Evolutionary conservation across 2,113 vertebrate genomes (phyloP).

Genomic region (Trichomycterus rosablanca): DNA sequence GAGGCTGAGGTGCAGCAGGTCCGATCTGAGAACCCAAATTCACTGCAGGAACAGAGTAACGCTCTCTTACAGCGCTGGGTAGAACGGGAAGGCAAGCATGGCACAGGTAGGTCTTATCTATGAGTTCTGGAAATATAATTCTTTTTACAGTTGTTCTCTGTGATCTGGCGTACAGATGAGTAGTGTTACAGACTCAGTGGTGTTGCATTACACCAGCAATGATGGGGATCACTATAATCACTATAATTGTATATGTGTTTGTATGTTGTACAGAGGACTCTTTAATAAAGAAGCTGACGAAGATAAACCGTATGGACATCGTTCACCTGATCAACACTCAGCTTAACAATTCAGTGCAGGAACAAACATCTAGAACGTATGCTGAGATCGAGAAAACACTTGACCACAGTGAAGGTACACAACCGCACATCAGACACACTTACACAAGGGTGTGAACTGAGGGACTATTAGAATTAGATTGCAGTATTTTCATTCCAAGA

Average conservation of each 20-base stretch:
- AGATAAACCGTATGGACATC: slow-evolving; percentile 97
- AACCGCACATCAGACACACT: background rate
- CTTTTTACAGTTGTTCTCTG: no score
- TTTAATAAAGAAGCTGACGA: slow-evolving; percentile 87
- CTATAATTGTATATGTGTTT: slow-evolving; percentile 5
- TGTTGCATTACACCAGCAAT: no score
- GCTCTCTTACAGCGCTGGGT: slow-evolving; percentile 90
- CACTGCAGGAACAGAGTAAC: slow-evolving; percentile 93
- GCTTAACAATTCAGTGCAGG: slow-evolving; percentile 74
- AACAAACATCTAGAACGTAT: slow-evolving; percentile 74
- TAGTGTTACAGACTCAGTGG: no score
- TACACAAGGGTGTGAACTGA: no score
- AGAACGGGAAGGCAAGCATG: slow-evolving; percentile 87
- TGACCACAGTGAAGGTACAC: slow-evolving; percentile 90
- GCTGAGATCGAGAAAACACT: slow-evolving; percentile 85
- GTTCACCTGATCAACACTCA: slow-evolving; percentile 91
- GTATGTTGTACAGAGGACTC: slow-evolving; percentile 71
- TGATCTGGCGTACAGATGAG: no score
- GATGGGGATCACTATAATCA: no score
- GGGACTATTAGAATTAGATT: no score
- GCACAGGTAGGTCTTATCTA: slow-evolving; percentile 73
- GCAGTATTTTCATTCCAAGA: no score
- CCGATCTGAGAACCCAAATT: slow-evolving; percentile 90
- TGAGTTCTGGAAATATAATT: no score
- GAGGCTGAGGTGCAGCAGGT: slow-evolving; percentile 90